These are phyloP conservation scores for Malurus splendens DNA, from an alignment of 2,797 vertebrate genomes.

Conservation along the genomic window DNA sequence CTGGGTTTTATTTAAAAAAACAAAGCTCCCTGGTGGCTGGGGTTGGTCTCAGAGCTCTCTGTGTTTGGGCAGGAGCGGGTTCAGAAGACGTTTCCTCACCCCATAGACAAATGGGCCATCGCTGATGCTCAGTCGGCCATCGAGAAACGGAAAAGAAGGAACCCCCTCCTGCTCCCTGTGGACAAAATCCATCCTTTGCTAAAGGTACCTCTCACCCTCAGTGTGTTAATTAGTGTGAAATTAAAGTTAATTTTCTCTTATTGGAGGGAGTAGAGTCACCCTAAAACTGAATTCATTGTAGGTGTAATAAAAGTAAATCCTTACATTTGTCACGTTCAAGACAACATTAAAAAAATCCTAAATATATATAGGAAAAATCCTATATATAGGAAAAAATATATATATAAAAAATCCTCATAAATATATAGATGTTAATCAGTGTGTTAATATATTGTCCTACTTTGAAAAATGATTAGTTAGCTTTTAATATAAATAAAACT, in stretches of 20 bases:
- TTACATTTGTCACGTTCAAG: background rate
- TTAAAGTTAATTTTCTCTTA: background rate
- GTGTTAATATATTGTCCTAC: background rate
- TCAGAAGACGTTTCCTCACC: slow-evolving; percentile 97
- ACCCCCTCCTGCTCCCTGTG: slow-evolving; percentile 91
- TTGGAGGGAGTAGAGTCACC: background rate
- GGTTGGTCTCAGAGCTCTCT: background rate
- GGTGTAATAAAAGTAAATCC: background rate
- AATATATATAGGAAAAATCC: too few species aligned
- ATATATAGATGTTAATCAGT: too few species aligned
- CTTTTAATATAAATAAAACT: background rate
- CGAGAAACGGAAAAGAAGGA: slow-evolving; percentile 92
- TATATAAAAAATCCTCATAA: too few species aligned
- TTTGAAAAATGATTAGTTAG: background rate
- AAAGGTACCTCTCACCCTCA: slow-evolving; percentile 77
- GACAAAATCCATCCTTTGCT: slow-evolving; percentile 97
- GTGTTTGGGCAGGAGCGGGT: slow-evolving; percentile 84
- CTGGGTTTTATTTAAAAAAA: background rate
- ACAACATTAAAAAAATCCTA: too few species aligned
- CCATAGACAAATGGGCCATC: slow-evolving; percentile 98
- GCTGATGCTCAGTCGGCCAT: slow-evolving; percentile 93
- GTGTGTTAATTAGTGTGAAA: background rate
- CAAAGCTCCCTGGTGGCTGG: background rate
- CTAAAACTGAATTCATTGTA: background rate
- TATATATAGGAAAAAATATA: too few species aligned